These are phyloP conservation scores for Pachypeltis micranthus DNA, from an alignment of 1,140 invertebrate genomes.

Conservation along the genomic window DNA sequence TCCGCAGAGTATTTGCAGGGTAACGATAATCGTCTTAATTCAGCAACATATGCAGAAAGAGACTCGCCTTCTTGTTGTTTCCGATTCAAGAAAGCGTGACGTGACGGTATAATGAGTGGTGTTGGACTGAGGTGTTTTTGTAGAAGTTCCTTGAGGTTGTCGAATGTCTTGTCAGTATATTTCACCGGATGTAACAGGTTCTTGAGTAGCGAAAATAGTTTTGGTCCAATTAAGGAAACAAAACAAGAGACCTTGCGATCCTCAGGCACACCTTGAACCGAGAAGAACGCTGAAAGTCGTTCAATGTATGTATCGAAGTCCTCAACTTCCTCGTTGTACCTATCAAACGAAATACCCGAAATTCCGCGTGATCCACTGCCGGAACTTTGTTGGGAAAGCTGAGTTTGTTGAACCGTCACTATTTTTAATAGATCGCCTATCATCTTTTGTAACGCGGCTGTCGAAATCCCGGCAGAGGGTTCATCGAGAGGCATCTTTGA, in stretches of 20 bases:
- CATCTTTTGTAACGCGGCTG: neutral
- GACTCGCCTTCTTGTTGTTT: conserved; percentile 4
- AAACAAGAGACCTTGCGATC: neutral
- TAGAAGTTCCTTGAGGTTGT: neutral
- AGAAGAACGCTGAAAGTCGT: neutral
- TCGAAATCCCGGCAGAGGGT: neutral
- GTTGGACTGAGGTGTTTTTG: neutral
- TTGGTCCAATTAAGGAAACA: neutral
- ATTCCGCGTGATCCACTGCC: neutral
- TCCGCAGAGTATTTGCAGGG: neutral
- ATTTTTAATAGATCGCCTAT: neutral
- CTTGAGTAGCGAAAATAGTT: neutral
- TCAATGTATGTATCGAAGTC: neutral
- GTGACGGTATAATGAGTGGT: neutral
- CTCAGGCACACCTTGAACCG: neutral
- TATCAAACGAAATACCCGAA: neutral
- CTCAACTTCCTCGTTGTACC: neutral
- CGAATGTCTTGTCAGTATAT: neutral
- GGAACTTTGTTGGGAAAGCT: neutral
- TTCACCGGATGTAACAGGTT: neutral
- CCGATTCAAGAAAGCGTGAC: neutral
- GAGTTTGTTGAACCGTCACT: neutral
- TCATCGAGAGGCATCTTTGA: no score
- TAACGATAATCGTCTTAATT: neutral
- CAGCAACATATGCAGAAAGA: neutral